Evolutionary conservation across 2,797 vertebrate species (phyloP).

Genomic region (Halcyon chelicuti): DNA sequence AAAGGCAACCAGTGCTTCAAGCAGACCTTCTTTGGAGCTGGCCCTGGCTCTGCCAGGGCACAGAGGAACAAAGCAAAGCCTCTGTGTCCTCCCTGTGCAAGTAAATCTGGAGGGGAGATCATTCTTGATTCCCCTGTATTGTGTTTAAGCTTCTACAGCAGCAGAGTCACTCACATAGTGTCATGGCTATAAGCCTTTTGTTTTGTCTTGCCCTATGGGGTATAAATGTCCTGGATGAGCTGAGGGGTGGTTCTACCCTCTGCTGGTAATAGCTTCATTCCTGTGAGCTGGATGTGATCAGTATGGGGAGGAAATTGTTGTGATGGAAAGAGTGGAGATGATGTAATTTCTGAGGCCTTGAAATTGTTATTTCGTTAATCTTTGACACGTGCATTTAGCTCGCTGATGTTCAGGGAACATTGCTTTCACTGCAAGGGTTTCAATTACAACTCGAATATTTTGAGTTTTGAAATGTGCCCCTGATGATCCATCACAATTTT

Average conservation of each 20-base stretch:
- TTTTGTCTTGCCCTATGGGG: not conserved
- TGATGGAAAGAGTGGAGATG: not conserved
- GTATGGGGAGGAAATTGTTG: not conserved
- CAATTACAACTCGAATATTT: conserved; percentile 23
- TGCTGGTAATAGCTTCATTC: not conserved
- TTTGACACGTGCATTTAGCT: not conserved
- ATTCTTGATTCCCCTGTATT: fast-evolving
- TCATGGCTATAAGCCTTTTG: not conserved
- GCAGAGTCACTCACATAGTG: not conserved
- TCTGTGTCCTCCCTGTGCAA: too few relatives aligned
- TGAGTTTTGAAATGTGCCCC: conserved; percentile 60
- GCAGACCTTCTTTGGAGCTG: not conserved
- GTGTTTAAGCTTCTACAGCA: not conserved
- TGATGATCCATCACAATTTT: conserved; percentile 68
- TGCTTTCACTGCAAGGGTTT: conserved; percentile 37
- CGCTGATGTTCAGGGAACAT: not conserved
- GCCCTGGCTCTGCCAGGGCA: not conserved
- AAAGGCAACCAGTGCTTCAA: not conserved
- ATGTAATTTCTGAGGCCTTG: not conserved
- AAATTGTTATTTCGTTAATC: not conserved
- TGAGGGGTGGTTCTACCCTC: not conserved
- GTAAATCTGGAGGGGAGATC: not conserved
- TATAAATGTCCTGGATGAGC: not conserved
- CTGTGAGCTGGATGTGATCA: not conserved
- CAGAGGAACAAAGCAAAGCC: not conserved